Conservation (phyloP, 2,888 invertebrate species). For the Achlya flavicornis region DNA sequence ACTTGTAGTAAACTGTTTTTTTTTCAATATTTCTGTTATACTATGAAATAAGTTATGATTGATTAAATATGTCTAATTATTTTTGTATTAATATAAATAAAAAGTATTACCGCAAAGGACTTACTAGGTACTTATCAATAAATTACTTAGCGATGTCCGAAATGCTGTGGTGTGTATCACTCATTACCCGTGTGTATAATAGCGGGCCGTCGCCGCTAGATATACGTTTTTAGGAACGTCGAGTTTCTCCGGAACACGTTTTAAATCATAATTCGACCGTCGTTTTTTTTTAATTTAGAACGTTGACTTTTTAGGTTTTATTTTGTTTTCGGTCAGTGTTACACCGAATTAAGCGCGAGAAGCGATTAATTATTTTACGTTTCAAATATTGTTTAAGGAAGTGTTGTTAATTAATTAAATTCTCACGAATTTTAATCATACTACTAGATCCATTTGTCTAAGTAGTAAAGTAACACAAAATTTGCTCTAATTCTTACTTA, state of each 20-base stretch:
- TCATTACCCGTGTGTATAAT: constrained; percentile 80
- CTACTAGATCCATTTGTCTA: too few relatives aligned
- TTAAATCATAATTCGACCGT: constrained; percentile 83
- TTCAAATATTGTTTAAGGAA: background rate
- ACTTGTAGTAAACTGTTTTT: background rate
- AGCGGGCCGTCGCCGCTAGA: constrained; percentile 71
- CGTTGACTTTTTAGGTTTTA: constrained; percentile 72
- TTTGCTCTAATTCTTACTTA: too few relatives aligned
- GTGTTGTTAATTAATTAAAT: constrained; percentile 1
- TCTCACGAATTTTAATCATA: background rate
- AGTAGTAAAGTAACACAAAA: too few relatives aligned
- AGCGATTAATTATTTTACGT: constrained; percentile 1
- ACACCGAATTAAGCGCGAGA: constrained; percentile 7
- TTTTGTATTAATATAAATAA: background rate
- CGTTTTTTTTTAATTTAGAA: constrained; percentile 72
- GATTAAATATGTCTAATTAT: background rate
- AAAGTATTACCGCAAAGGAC: background rate
- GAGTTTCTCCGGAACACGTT: constrained; percentile 84
- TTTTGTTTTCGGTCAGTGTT: constrained; percentile 31
- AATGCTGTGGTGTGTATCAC: constrained; percentile 52
- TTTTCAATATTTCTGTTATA: background rate
- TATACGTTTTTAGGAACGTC: constrained; percentile 79
- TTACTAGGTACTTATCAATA: background rate
- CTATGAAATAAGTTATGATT: background rate
- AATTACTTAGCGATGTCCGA: constrained; percentile 50